Percentiles rank a stretch among this genome's conserved stretches.
Conservation (phyloP, 2,113 vertebrate genomes). For the Myrmecobius fasciatus region DNA sequence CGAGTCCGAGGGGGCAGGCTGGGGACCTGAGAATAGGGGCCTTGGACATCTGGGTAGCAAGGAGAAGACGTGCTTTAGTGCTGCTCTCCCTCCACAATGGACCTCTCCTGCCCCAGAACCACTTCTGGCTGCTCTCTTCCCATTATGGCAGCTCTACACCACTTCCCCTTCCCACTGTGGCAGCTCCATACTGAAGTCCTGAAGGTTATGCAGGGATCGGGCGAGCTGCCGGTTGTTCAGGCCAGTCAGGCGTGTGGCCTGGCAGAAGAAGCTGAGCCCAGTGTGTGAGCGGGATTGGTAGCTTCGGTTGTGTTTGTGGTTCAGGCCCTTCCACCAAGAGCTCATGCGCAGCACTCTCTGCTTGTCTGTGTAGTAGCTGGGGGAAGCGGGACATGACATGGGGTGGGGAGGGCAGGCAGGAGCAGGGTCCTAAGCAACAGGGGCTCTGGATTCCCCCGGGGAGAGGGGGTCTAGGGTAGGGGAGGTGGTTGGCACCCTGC, state of each 20-base stretch:
- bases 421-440: too few relatives aligned
- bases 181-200: background rate
- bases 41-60: background rate
- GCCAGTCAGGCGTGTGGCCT: slow-evolving; percentile 30
- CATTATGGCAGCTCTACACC: too few relatives aligned
- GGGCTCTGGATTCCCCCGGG: too few relatives aligned
- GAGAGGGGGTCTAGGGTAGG: background rate
- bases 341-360: slow-evolving; percentile 36
- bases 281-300: background rate
- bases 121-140: background rate
- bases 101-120: background rate
- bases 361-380: slow-evolving; percentile 57
- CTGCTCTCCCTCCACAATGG: background rate
- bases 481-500: background rate
- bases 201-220: slow-evolving; percentile 31
- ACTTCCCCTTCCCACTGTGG: too few relatives aligned
- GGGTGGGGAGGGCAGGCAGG: background rate
- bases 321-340: background rate
- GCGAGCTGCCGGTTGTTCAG: slow-evolving; percentile 44
- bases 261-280: slow-evolving; percentile 61
- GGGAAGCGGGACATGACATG: slow-evolving; percentile 16
- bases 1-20: background rate
- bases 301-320: background rate
- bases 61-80: background rate
- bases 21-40: slow-evolving; percentile 62